Percentiles rank a stretch among this genome's conserved stretches.
Conservation (phyloP, 2,113 vertebrate genomes). For the Pristiophorus japonicus region DNA sequence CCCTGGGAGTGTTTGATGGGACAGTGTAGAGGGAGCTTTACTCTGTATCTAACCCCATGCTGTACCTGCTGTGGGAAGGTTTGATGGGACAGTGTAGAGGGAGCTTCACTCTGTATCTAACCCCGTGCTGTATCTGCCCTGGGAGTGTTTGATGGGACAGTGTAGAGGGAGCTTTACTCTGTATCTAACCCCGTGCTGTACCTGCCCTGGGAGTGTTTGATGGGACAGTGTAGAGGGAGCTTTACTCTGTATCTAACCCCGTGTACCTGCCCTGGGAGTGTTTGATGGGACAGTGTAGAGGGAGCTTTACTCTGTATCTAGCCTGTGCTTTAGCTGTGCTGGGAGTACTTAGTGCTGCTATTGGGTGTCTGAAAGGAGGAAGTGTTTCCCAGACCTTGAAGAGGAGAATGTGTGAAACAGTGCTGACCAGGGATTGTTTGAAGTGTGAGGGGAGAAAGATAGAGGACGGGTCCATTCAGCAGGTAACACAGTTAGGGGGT, state of each 20-base stretch:
- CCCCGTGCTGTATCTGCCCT: neutral
- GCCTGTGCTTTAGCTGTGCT: neutral
- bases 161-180: neutral
- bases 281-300: neutral
- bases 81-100: neutral
- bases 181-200: neutral
- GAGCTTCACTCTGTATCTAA: neutral
- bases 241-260: neutral
- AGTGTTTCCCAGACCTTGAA: neutral
- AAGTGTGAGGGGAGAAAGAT: neutral
- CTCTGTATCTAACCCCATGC: neutral
- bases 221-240: neutral
- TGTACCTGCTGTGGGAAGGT: neutral
- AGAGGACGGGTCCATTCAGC: neutral
- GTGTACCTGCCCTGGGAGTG: neutral
- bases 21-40: neutral
- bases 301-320: neutral
- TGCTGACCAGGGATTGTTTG: neutral
- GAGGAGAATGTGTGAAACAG: neutral
- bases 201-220: neutral
- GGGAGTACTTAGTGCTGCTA: neutral
- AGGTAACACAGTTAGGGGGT: neutral
- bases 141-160: neutral
- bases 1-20: neutral
- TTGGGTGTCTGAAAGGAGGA: neutral